Evolutionary conservation across 2,113 vertebrate genomes (phyloP), one percentile per base, ranked within the genome.

Genomic region (Enhydra lutris): DNA sequence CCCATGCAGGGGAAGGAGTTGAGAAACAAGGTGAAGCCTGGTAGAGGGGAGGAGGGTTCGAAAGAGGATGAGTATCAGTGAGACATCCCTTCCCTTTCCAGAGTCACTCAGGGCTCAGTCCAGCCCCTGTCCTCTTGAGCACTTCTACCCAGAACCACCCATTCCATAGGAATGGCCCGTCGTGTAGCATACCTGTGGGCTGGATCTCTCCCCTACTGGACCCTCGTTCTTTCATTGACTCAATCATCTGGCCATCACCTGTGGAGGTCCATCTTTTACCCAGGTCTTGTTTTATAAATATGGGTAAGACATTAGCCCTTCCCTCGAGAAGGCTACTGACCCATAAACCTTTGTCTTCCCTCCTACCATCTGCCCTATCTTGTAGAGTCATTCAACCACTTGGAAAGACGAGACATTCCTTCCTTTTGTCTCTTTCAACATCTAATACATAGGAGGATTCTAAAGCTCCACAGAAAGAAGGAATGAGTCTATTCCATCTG

Each of bases 111-210:
- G 74, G 23, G 23, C 39, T 67, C 36, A n/a, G 45, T 18, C 67
- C 71, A 81, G 45, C 39, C 26, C 8, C 47, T 7, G 36, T 18
- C 34, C 11, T 74, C 76, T 39, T 18, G 6, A 36, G 36, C 13
- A 4, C 11, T 52, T 42, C 50, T 8, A 12, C 31, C 36, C 45
- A 76, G 74, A 59, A 45, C 31, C 26, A 13, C 14, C 1, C n/a
- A 2, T 20, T 67, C 63, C 59, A 36, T 4, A 92, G n/a, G 90
- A 59, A 12, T 26, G 29, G 36, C 45, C 1, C 6, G 2, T 17
- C 21, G 0, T 1, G 14, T 3, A 42, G 10, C 61, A 39, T 0
- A 12, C 2, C 0, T 36, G 57, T 0, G 3, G 29, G 4, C 39
- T 15, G 11, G 34, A 8, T 39, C 47, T 50, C 92, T 61, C 17